Conservation (phyloP, 92 coral and sea anemone species). For the Metridium senile region DNA sequence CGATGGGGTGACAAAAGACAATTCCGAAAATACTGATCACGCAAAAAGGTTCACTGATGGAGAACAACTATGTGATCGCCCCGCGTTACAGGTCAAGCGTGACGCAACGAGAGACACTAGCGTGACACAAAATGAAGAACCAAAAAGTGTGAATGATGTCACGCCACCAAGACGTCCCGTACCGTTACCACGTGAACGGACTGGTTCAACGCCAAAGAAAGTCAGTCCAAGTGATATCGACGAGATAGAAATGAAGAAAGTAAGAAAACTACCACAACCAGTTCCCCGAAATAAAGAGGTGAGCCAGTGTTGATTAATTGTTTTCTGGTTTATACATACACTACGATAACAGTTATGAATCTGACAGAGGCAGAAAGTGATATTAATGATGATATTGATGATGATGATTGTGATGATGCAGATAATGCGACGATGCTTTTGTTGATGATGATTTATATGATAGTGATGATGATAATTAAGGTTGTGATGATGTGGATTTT, state of each 20-base stretch:
- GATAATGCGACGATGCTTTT: no score
- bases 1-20: not conserved
- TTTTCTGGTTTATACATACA: not conserved
- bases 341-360: not conserved
- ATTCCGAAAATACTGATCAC: not conserved
- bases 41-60: conserved; percentile 17
- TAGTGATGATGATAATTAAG: no score
- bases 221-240: not conserved
- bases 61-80: no score
- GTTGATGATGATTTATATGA: no score
- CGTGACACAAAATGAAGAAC: not conserved
- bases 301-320: not conserved
- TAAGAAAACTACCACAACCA: conserved; percentile 33
- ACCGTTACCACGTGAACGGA: conserved; percentile 36
- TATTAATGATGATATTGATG: no score
- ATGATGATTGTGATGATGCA: no score
- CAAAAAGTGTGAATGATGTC: not conserved
- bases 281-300: conserved; percentile 23
- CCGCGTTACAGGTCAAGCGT: not conserved
- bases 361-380: no score
- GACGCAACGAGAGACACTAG: not conserved
- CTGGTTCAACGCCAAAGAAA: conserved; percentile 8
- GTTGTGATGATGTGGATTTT: no score
- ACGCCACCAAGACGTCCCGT: conserved; percentile 15
- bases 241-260: conserved; percentile 2